Evolutionary conservation across 2,888 invertebrate species (phyloP), one percentile per base, ranked within the genome.

Genomic region (Campoplex nolae): DNA sequence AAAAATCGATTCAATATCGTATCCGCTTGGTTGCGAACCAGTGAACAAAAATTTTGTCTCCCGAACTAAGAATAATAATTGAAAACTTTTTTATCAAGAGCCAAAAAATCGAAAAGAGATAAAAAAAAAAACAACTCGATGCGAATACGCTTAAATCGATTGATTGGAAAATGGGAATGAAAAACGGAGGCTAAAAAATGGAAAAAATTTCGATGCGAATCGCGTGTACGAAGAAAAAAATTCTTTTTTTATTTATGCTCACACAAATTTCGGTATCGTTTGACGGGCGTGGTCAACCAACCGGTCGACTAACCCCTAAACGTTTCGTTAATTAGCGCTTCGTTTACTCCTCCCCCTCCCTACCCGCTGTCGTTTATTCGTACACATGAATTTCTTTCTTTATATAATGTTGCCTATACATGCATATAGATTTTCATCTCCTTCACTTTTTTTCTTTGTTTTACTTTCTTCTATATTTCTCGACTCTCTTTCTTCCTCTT

Each of bases 261-360:
- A 77, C 65, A 56, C 23, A 35, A 32, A 81, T 74, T 48, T 58
- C 23, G 68, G 73, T 74, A 81, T 45, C 77, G 78, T 54, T 58
- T 16, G 79, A 85, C 78, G 91, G 92, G 93, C 93, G 93, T 93
- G 93, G 93, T 75, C 89, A 88, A 87, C 89, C 89, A 89, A 90
- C 90, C 90, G 89, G 89, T 89, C 90, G 89, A 90, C 91, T 90
- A 90, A 91, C 90, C 92, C 92, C 91, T 93, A 93, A 93, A 93
- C 92, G 92, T 93, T 92, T 88, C 89, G 93, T 92, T 93, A 93
- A 93, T 93, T 93, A 92, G 92, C 91, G 90, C 91, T 88, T 88
- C 88, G 77, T 70, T 84, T 9, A 62, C 62, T 62, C 13, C 32
- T 38, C 38, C 6, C 38, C 38, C 6, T 3, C 62, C 3, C 58